Evolutionary conservation across 2,113 vertebrate species (phyloP), one percentile per base, ranked within the genome.

Genomic region (Pica pica): DNA sequence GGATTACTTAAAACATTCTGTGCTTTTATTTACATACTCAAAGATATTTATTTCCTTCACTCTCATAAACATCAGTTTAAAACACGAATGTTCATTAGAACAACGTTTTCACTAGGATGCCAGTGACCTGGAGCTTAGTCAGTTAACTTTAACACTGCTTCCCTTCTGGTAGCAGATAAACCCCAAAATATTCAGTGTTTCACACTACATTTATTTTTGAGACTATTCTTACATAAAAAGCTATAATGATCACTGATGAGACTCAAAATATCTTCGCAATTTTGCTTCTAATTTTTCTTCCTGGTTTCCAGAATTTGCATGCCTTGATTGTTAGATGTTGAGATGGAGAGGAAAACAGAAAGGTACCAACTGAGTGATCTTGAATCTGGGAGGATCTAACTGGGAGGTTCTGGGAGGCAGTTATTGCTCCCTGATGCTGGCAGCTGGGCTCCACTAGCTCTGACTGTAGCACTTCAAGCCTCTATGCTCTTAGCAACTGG

Each of bases 11-110:
- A 94, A 93, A 83, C 30, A 93, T 31, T 87, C 65, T 93, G 53
- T 85, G 61, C 67, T 95, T 95, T 93, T 89, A 93, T 95, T 91
- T 89, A 89, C 77, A 74, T 83, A 90, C 39, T 87, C 39, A 6
- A 75, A 81, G 56, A 49, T 74, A 91, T 56, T 95, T 92, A 90
- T 94, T 89, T 93, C 83, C 56, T 80, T 81, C 24, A 39, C 56
- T 83, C 44, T 60, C 71, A 89, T 92, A 94, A 93, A 89, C 47
- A 94, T 75, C 24, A 89, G 17, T 87, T 63, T 12, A 74, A 92
- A 94, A 89, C 57, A 63, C 4, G 26, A 78, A 84, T 56, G 56
- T 52, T 83, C 19, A 3, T 80, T 74, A 83, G 65, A 86, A 47
- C 59, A 86, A 10, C 74, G 73, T 92, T 90, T 95, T 81, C 64